These are phyloP conservation scores for Apodemus sylvaticus DNA, from an alignment of 2,113 vertebrate genomes.

Conservation along the genomic window DNA sequence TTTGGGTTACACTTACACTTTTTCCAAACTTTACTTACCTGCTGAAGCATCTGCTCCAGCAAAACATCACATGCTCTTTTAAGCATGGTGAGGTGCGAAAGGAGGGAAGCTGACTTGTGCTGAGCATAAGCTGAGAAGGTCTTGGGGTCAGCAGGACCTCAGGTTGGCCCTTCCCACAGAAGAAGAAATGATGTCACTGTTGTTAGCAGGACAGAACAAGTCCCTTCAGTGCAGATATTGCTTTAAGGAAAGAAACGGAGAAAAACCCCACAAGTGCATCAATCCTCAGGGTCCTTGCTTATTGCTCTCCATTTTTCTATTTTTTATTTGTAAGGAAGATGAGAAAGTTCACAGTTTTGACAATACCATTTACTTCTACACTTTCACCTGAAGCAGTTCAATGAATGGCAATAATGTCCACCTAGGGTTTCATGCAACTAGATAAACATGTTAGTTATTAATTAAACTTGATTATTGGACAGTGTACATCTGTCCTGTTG, in stretches of 20 bases:
- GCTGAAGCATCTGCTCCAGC: too few relatives aligned
- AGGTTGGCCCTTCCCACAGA: background rate
- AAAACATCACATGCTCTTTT: too few relatives aligned
- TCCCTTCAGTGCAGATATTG: fast-evolving
- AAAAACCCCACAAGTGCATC: background rate
- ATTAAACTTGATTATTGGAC: constrained; percentile 73
- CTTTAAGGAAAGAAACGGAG: background rate
- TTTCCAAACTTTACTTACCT: too few relatives aligned
- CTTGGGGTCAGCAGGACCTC: background rate
- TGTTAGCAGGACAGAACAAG: background rate
- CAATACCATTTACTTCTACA: constrained; percentile 80
- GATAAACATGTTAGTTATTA: constrained; percentile 82
- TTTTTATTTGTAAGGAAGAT: constrained; percentile 75
- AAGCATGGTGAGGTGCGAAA: background rate
- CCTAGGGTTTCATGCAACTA: constrained; percentile 77
- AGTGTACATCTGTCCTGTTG: constrained; percentile 48
- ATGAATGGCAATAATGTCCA: constrained; percentile 79
- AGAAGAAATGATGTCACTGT: background rate
- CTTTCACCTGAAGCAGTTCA: constrained; percentile 78
- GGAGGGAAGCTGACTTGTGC: background rate
- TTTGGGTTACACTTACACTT: too few relatives aligned
- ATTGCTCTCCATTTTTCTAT: constrained; percentile 67
- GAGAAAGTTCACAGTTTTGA: constrained; percentile 76
- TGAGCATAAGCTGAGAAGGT: background rate
- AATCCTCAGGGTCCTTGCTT: constrained; percentile 47